These are phyloP conservation scores for Eulemur coronatus DNA, from an alignment of 2,797 vertebrate genomes.

Conservation along the genomic window DNA sequence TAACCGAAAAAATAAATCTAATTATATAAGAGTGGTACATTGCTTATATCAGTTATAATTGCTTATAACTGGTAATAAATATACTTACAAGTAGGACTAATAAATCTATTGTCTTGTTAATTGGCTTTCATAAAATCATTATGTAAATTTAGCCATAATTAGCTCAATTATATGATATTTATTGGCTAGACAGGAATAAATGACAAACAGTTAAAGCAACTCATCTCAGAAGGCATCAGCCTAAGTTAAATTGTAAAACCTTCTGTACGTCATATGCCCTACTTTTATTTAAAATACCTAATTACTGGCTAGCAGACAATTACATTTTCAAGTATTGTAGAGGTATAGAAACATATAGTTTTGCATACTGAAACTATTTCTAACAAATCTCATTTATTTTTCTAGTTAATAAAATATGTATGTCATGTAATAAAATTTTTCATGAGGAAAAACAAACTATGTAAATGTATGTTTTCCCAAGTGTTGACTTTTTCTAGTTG, in stretches of 20 bases:
- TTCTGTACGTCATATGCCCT: neutral
- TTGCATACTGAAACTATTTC: neutral
- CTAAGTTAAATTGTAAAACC: constrained; percentile 4
- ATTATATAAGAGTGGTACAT: neutral
- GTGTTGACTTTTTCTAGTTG: neutral
- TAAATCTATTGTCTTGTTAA: constrained; percentile 31
- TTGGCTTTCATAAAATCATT: constrained; percentile 39
- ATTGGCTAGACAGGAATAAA: constrained; percentile 45
- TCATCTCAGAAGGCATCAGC: neutral
- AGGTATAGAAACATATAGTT: neutral
- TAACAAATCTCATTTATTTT: neutral
- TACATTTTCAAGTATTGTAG: neutral
- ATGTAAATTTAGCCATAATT: constrained; percentile 25
- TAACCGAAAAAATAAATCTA: constrained; percentile 36
- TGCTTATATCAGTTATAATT: neutral
- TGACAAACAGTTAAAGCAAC: constrained; percentile 13
- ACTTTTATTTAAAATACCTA: constrained; percentile 20
- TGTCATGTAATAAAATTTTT: neutral
- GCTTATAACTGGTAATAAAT: constrained; percentile 27
- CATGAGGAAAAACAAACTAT: neutral
- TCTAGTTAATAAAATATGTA: neutral
- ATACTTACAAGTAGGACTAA: neutral
- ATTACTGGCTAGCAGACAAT: neutral
- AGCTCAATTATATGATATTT: constrained; percentile 31
- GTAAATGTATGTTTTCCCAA: neutral